These are phyloP conservation scores for Seira musarum DNA, from an alignment of 2,888 invertebrate species.

Conservation along the genomic window DNA sequence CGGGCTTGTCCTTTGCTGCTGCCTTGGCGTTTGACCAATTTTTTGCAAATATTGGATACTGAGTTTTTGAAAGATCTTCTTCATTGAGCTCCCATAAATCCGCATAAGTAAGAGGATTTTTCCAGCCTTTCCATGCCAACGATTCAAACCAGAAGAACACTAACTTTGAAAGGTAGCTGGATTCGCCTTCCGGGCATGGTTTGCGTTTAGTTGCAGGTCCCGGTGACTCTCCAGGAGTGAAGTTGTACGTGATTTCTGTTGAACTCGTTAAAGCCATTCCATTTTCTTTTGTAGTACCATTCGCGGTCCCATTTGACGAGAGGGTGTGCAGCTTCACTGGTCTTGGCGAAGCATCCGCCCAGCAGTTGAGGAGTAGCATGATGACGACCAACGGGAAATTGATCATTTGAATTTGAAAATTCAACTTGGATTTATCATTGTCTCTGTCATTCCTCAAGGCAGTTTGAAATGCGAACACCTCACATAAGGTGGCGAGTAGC, in stretches of 20 bases:
- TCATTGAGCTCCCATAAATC: conserved; percentile 76
- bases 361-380: conserved; percentile 85
- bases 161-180: conserved; percentile 74
- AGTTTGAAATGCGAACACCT: conserved; percentile 83
- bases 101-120: conserved; percentile 73
- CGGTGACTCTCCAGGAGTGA: conserved; percentile 11
- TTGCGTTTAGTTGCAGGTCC: conserved; percentile 64
- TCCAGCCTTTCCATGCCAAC: conserved; percentile 74
- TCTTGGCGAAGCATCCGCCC: conserved; percentile 78
- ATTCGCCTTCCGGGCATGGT: conserved; percentile 73
- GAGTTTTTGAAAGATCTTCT: conserved; percentile 71
- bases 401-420: conserved; percentile 55
- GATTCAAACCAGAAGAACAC: conserved; percentile 76
- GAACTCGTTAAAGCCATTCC: conserved; percentile 40
- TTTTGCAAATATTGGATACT: conserved; percentile 72
- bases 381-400: conserved; percentile 77
- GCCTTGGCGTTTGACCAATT: conserved; percentile 71
- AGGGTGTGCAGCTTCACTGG: neutral
- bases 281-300: conserved; percentile 39
- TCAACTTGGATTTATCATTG: conserved; percentile 48
- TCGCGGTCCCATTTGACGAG: too few relatives aligned
- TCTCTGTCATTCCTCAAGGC: conserved; percentile 72
- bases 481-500: conserved; percentile 83
- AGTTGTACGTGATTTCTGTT: conserved; percentile 41
- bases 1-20: conserved; percentile 76